Evolutionary conservation across 2,797 vertebrate species (phyloP).

Genomic region (Onychomys leucogaster): DNA sequence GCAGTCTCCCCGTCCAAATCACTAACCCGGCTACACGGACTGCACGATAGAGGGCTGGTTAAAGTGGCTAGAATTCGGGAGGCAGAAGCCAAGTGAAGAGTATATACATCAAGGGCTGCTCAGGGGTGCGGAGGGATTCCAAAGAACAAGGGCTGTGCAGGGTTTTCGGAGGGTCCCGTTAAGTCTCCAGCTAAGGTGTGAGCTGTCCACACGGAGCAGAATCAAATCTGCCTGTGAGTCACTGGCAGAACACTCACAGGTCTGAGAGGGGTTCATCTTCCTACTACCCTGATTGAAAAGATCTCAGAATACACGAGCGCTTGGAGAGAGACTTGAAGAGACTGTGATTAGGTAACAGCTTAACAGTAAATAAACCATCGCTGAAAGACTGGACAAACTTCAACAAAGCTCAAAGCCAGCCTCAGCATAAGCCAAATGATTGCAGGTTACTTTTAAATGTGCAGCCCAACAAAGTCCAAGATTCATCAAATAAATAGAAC

Average conservation of each 20-base stretch:
- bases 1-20: neutral
- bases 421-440: slow-evolving; percentile 3
- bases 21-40: neutral
- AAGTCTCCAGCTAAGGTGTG: neutral
- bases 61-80: slow-evolving; percentile 17
- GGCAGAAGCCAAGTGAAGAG: neutral
- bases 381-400: neutral
- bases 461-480: neutral
- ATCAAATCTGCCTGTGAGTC: neutral
- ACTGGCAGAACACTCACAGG: neutral
- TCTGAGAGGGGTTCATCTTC: neutral
- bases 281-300: slow-evolving; percentile 4
- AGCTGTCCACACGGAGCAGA: neutral
- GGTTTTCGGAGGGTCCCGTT: neutral
- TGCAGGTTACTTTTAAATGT: slow-evolving; percentile 18
- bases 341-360: neutral
- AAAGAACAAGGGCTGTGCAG: neutral
- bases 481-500: slow-evolving; percentile 33
- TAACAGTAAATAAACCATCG: neutral
- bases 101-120: neutral
- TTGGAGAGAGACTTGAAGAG: neutral
- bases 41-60: neutral
- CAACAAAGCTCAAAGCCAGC: slow-evolving; percentile 6
- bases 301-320: neutral
- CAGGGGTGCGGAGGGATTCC: neutral